phyloP scores from a whole-genome alignment of 2,113 vertebrate species.

The Hucho hucho region DNA sequence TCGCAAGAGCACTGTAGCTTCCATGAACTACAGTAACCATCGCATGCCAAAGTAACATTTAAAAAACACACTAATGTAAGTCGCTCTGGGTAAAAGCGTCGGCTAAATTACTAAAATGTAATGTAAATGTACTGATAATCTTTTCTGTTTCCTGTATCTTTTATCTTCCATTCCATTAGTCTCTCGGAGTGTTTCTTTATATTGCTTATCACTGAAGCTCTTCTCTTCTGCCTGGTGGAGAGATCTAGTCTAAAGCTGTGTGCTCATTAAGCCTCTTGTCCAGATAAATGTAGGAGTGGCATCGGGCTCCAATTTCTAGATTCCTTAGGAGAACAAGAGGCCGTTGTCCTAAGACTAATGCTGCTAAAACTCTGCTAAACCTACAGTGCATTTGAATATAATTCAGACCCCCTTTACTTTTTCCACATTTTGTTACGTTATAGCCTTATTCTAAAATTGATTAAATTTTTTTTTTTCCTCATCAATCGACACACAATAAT shows the following conservation, averaged over 20 bases:
- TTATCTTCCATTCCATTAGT: background rate
- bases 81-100: no score
- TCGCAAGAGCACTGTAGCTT: background rate
- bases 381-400: no score
- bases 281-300: slow-evolving; percentile 60
- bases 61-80: no score
- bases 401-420: no score
- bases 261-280: slow-evolving; percentile 61
- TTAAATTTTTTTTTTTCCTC: no score
- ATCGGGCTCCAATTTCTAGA: slow-evolving; percentile 73
- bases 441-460: no score
- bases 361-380: background rate
- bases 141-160: background rate
- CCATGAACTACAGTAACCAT: background rate
- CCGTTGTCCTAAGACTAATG: slow-evolving; percentile 53
- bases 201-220: slow-evolving; percentile 40
- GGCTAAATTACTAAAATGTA: no score
- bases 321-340: slow-evolving; percentile 64
- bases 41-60: background rate
- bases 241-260: slow-evolving; percentile 15
- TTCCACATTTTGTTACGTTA: no score
- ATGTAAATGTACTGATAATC: background rate
- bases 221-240: slow-evolving; percentile 22
- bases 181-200: slow-evolving; percentile 5
- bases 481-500: no score